Percentiles rank a stretch among this genome's conserved stretches.
Conservation (phyloP, 2,888 invertebrate genomes). For the Drosophila pegasa region DNA sequence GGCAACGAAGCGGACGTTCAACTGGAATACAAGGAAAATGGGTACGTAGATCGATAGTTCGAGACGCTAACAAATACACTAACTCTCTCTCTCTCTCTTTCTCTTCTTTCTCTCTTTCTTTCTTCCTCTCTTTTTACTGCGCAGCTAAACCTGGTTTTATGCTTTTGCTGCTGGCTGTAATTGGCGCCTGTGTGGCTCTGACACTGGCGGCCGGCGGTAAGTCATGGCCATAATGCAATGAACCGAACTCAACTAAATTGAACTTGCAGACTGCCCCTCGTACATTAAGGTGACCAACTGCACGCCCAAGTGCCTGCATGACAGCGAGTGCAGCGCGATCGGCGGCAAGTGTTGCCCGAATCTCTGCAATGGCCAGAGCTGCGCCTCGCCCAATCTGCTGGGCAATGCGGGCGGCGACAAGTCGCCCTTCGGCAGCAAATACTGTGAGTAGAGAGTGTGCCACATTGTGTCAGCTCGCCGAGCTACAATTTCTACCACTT, state of each 20-base stretch:
- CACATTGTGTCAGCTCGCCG: too few relatives aligned
- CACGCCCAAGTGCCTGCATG: conserved; percentile 89
- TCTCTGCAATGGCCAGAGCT: conserved; percentile 89
- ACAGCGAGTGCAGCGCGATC: conserved; percentile 88
- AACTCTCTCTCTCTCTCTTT: not conserved
- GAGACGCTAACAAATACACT: not conserved
- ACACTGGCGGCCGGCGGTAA: conserved; percentile 71
- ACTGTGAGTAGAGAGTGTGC: conserved; percentile 79
- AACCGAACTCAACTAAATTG: not conserved
- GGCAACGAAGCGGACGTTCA: conserved; percentile 66
- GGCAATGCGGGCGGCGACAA: conserved; percentile 69
- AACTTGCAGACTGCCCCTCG: conserved; percentile 86
- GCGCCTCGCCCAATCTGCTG: conserved; percentile 85
- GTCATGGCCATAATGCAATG: conserved; percentile 28
- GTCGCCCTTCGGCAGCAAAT: conserved; percentile 83
- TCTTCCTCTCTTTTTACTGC: not conserved
- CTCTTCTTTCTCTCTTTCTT: conserved; percentile 2
- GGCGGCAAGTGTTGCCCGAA: conserved; percentile 90
- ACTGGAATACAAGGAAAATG: conserved; percentile 43
- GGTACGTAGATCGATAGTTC: conserved; percentile 26
- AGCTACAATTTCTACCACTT: not conserved
- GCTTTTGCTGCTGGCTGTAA: conserved; percentile 49
- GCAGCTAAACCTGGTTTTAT: conserved; percentile 54
- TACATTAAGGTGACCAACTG: conserved; percentile 88
- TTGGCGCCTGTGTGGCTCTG: conserved; percentile 54